These are phyloP conservation scores for Xerus rutilus DNA, from an alignment of 2,797 vertebrate species.

Conservation along the genomic window DNA sequence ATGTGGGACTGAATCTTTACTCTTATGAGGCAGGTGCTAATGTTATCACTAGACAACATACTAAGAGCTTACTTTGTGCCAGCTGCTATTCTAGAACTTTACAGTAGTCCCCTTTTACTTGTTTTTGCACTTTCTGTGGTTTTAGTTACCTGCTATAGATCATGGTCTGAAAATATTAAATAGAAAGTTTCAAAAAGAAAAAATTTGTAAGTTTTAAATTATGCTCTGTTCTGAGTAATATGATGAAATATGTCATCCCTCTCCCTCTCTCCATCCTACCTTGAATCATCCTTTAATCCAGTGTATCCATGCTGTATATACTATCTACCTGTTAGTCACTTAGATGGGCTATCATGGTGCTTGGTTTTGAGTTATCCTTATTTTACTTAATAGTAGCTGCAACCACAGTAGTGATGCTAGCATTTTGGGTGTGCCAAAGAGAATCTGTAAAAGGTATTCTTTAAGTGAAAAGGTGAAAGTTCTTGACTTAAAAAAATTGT, in stretches of 20 bases:
- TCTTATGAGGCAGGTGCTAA: not conserved
- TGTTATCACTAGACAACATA: not conserved
- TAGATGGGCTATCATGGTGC: not conserved
- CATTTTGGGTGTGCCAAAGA: not conserved
- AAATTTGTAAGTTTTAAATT: not conserved
- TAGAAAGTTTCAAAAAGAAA: not conserved
- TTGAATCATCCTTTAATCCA: not conserved
- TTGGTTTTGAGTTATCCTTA: not conserved
- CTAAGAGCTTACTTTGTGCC: not conserved
- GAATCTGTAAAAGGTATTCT: not conserved
- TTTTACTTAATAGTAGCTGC: not conserved
- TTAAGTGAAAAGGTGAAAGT: not conserved
- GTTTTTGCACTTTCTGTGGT: not conserved
- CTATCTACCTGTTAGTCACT: not conserved
- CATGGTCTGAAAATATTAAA: not conserved
- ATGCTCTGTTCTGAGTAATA: not conserved
- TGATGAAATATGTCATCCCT: not conserved
- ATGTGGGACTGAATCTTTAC: not conserved
- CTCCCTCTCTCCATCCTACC: not conserved
- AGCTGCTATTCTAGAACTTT: slow-evolving; percentile 29
- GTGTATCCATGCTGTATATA: not conserved
- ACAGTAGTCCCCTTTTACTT: not conserved
- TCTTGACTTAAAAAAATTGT: not conserved
- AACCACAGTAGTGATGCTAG: not conserved
- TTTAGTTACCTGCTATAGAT: not conserved